Base-by-base conservation (phyloP, 2,797 vertebrate genomes). In the Falco concolor region DNA sequence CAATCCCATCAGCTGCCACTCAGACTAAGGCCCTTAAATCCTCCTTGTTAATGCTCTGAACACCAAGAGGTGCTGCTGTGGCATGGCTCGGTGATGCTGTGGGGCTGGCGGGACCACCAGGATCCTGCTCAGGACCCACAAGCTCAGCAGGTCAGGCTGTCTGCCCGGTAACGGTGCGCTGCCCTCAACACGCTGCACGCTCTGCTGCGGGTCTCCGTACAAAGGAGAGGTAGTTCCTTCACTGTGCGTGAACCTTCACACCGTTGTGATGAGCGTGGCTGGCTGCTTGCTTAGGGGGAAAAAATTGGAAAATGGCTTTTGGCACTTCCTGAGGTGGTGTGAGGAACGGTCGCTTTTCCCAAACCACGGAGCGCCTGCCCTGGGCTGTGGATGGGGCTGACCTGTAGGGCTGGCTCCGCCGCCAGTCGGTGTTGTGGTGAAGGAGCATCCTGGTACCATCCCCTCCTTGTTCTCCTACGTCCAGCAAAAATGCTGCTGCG, bases 191-290 rank as follows among this genome's bases (percentile, higher is more conserved):
- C 36, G 23, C 4, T 5, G 20, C 8, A 59, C n/a, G 25, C 47
- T 16, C 18, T 14, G 2, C 28, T 40, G 61, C 53, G 6, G 7
- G 7, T 30, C 45, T 8, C 53, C 21, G 34, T 5, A 16, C 54
- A 8, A 5, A 21, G 21, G 0, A 10, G 30, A n/a, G 25, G 13
- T 6, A 3, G 28, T 7, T 69, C 13, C 0, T 12, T 27, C 57
- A 4, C 68, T 27, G 14, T 3, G 20, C 4, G 16, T 38, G 38
- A 38, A 4, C 16, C 59, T 36, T 28, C 53, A 19, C 28, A 6
- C 9, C 44, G 1, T 2, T 0, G 3, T 2, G 0, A 5, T 8
- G 36, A 38, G 28, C 2, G 14, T 5, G 38, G 27, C 36, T 53
- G 30, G 5, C n/a, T 25, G 67, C 67, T 83, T 36, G 20, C 70